Conservation (phyloP, 2,888 invertebrate species). For the Liposcelis brunnea region DNA sequence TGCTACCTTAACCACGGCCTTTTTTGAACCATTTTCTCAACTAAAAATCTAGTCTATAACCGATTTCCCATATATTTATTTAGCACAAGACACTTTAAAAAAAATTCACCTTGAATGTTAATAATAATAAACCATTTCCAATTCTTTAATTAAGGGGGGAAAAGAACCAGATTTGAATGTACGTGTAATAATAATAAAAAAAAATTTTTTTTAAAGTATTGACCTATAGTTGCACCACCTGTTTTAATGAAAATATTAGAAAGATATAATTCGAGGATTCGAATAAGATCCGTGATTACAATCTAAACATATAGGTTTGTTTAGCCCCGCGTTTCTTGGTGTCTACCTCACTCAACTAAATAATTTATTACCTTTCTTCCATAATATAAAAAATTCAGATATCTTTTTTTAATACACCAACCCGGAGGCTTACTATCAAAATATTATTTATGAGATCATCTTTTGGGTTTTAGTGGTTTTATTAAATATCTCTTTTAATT, state of each 20-base stretch:
- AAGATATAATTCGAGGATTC: not conserved
- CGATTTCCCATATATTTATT: too few relatives aligned
- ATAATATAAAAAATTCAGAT: constrained; percentile 9
- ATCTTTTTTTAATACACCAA: constrained; percentile 8
- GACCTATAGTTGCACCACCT: constrained; percentile 6
- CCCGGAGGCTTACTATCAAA: constrained; percentile 2
- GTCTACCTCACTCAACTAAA: constrained; percentile 8
- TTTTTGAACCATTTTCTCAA: too few relatives aligned
- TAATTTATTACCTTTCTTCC: constrained; percentile 9
- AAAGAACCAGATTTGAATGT: too few relatives aligned
- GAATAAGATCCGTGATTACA: constrained; percentile 8
- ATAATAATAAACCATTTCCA: too few relatives aligned
- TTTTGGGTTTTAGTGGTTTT: constrained; percentile 6
- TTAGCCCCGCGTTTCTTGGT: too few relatives aligned
- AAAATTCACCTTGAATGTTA: too few relatives aligned
- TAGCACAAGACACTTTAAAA: too few relatives aligned
- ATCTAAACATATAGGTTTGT: constrained; percentile 1
- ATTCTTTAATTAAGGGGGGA: too few relatives aligned
- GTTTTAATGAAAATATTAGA: constrained; percentile 7
- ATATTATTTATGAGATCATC: constrained; percentile 7
- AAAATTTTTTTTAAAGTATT: not conserved
- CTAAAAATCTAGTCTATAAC: too few relatives aligned
- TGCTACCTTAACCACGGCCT: too few relatives aligned
- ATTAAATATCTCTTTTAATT: constrained; percentile 5
- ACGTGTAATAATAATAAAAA: too few relatives aligned